Conservation (phyloP, 2,888 invertebrate species). For the Drosophila borborema region DNA sequence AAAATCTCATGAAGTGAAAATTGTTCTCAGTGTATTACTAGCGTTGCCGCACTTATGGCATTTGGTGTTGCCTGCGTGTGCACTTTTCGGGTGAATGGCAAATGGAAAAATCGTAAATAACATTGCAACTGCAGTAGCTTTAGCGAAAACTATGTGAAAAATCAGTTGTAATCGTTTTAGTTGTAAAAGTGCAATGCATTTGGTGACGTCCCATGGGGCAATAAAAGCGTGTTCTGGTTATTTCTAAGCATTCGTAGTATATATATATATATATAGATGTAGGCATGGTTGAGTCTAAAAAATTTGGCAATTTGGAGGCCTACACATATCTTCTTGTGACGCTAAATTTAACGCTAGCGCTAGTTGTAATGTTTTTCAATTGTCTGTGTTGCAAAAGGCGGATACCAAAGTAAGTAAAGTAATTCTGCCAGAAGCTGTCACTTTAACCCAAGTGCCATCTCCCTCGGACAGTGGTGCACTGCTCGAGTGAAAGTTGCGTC, state of each 20-base stretch:
- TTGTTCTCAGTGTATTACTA: conserved; percentile 24
- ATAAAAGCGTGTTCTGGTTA: conserved; percentile 29
- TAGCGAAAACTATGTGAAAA: conserved; percentile 51
- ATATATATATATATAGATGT: conserved; percentile 30
- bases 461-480: conserved; percentile 10
- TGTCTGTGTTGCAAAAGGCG: conserved; percentile 92
- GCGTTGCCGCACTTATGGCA: conserved; percentile 36
- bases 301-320: conserved; percentile 62
- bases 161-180: conserved; percentile 30
- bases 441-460: background rate
- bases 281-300: conserved; percentile 67
- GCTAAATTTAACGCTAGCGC: conserved; percentile 82
- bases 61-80: conserved; percentile 45
- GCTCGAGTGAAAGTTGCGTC: conserved; percentile 67
- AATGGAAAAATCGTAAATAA: conserved; percentile 60
- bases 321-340: conserved; percentile 81
- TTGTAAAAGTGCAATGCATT: conserved; percentile 57
- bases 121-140: conserved; percentile 52
- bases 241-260: conserved; percentile 49
- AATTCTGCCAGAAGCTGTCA: background rate
- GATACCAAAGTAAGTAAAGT: conserved; percentile 89
- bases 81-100: conserved; percentile 49
- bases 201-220: conserved; percentile 29
- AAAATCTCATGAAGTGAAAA: conserved; percentile 29
- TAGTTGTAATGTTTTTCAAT: conserved; percentile 87